A percentile compares a stretch with the other conserved stretches of the same genome.
Conservation (phyloP, 2,888 invertebrate genomes). For the Sinopyrophorus schimmeli region DNA sequence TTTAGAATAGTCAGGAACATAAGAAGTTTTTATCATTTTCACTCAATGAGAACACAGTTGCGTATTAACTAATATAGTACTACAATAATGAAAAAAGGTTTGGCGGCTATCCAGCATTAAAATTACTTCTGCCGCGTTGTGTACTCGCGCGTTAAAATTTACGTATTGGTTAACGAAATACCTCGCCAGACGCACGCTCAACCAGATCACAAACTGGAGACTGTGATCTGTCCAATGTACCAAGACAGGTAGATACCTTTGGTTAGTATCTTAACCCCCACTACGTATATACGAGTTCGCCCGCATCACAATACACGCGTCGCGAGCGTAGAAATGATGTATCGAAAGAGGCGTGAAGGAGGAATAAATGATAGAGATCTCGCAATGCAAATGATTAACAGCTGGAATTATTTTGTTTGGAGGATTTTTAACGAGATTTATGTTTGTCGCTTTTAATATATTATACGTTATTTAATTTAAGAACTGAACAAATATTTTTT, state of each 20-base stretch:
- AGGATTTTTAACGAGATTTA: too few species aligned
- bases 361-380: constrained; percentile 50
- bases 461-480: too few species aligned
- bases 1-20: too few species aligned
- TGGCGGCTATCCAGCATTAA: constrained; percentile 19
- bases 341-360: constrained; percentile 48
- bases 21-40: too few species aligned
- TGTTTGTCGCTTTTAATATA: too few species aligned
- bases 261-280: constrained; percentile 34
- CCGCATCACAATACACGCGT: constrained; percentile 46
- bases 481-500: too few species aligned
- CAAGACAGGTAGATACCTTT: constrained; percentile 37
- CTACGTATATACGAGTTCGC: constrained; percentile 42
- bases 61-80: too few species aligned
- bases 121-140: constrained; percentile 17
- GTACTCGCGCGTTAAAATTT: constrained; percentile 1
- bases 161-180: too few species aligned
- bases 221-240: constrained; percentile 42
- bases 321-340: constrained; percentile 48
- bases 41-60: not conserved
- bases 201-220: constrained; percentile 48
- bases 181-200: constrained; percentile 36
- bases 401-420: constrained; percentile 42
- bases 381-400: constrained; percentile 38
- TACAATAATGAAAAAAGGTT: too few species aligned